These are phyloP conservation scores for Anastrepha obliqua DNA, from an alignment of 1,140 invertebrate species.

Conservation along the genomic window DNA sequence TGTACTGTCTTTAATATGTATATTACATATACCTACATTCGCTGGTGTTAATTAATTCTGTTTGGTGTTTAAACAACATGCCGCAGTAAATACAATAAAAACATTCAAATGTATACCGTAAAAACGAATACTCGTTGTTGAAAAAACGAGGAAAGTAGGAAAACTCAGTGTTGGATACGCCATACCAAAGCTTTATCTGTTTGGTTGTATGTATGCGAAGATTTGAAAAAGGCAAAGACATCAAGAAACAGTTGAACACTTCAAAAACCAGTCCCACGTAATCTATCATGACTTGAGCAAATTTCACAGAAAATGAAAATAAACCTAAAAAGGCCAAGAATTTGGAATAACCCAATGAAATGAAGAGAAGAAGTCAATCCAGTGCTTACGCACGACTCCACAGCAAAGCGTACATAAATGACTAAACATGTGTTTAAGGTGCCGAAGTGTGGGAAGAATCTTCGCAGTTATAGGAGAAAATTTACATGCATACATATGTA, in stretches of 20 bases:
- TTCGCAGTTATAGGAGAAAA: neutral
- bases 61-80: no score
- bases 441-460: neutral
- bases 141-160: no score
- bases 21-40: no score
- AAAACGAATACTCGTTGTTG: no score
- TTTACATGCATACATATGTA: neutral
- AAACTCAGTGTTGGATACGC: neutral
- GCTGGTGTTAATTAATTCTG: no score
- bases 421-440: neutral
- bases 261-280: neutral
- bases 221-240: neutral
- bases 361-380: neutral
- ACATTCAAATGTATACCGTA: no score
- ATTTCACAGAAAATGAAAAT: constrained; percentile 12
- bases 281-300: neutral
- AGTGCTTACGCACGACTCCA: neutral
- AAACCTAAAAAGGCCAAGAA: neutral
- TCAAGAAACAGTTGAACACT: neutral
- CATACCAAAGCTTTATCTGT: neutral
- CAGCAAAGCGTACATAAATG: neutral
- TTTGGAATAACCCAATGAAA: neutral
- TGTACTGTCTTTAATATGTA: no score
- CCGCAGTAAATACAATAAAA: no score
- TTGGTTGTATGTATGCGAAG: neutral